These are phyloP conservation scores for Drosophila arawakana DNA, from an alignment of 1,140 invertebrate genomes.

Conservation along the genomic window DNA sequence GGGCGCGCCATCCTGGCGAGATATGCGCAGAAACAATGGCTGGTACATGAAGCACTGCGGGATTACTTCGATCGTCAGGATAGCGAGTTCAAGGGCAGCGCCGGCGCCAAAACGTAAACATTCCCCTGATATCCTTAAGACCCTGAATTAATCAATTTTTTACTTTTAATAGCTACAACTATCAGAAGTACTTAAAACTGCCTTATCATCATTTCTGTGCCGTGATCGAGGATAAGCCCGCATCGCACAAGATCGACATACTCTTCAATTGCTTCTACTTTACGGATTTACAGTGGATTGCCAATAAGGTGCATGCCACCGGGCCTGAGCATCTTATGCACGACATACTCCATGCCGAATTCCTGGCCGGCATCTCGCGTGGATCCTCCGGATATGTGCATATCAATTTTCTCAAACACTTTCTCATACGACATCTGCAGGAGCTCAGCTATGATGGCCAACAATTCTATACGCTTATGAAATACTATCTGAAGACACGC, in stretches of 20 bases:
- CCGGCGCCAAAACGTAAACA: conserved; percentile 64
- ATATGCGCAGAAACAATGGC: conserved; percentile 77
- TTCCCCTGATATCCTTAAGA: background rate
- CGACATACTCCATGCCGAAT: conserved; percentile 72
- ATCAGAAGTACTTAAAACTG: conserved; percentile 92
- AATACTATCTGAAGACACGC: conserved; percentile 85
- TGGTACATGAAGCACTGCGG: conserved; percentile 82
- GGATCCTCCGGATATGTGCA: conserved; percentile 83
- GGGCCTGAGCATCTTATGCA: conserved; percentile 84
- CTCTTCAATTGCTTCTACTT: conserved; percentile 85
- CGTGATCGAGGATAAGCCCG: conserved; percentile 78
- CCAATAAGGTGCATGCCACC: conserved; percentile 90
- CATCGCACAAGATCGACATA: conserved; percentile 79
- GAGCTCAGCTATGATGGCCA: conserved; percentile 90
- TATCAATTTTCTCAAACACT: conserved; percentile 87
- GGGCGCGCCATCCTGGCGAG: conserved; percentile 72
- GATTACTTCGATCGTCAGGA: conserved; percentile 82
- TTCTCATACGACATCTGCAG: conserved; percentile 88
- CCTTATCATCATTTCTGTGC: conserved; percentile 88
- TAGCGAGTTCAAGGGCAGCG: conserved; percentile 71
- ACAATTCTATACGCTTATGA: conserved; percentile 90
- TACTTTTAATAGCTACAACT: conserved; percentile 88
- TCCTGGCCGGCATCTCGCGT: conserved; percentile 44
- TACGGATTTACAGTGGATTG: conserved; percentile 90
- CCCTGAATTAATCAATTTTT: background rate